These are phyloP conservation scores for Mastomys natalensis DNA, from an alignment of 2,113 vertebrate genomes.

Conservation along the genomic window DNA sequence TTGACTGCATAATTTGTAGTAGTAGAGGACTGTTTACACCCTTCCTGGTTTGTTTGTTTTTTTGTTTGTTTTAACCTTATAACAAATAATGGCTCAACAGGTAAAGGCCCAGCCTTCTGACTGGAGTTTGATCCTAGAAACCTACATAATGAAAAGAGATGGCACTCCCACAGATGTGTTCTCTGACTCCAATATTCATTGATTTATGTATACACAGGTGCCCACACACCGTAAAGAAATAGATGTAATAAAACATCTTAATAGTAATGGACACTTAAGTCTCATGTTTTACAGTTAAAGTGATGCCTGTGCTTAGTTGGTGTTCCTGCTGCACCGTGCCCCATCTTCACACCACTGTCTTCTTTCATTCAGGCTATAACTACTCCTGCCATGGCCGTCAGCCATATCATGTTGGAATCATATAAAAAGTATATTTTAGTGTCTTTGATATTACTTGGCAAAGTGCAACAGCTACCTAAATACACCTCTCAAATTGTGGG, in stretches of 20 bases:
- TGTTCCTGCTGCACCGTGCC: rapidly evolving
- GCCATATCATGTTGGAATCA: constrained; percentile 99
- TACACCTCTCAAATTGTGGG: constrained; percentile 99
- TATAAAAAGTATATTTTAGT: constrained; percentile 99
- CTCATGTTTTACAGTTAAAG: not conserved
- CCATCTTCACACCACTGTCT: not conserved
- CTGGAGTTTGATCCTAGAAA: not conserved
- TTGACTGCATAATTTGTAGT: not conserved
- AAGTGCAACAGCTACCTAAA: constrained; percentile 98
- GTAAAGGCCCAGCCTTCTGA: not conserved
- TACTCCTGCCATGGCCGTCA: constrained; percentile 99
- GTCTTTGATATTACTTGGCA: constrained; percentile 98
- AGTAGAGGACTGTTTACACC: not conserved
- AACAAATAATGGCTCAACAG: not conserved
- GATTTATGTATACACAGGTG: not conserved
- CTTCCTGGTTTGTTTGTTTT: too few relatives aligned
- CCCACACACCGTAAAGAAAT: not conserved
- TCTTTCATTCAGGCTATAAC: constrained; percentile 93
- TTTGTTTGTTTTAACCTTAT: too few relatives aligned
- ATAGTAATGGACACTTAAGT: not conserved
- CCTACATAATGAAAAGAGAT: not conserved
- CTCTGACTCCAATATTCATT: not conserved
- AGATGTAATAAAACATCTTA: not conserved
- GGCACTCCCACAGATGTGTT: not conserved
- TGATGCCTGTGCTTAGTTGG: not conserved